phyloP scores from a whole-genome alignment of 2,797 vertebrate genomes.

The Crypturellus tataupa region DNA sequence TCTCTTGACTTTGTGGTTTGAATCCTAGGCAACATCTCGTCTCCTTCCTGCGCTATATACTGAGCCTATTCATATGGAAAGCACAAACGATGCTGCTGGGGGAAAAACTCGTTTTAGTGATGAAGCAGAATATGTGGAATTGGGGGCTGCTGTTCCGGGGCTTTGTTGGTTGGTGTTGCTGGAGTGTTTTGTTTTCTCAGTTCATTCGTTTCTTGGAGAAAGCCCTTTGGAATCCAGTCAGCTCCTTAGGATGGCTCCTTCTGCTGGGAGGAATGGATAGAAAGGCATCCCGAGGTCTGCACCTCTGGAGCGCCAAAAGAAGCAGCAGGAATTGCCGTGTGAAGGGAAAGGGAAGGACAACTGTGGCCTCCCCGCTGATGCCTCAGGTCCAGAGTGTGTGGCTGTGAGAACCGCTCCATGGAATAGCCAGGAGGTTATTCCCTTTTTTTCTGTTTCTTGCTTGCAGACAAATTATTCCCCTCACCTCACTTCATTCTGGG shows the following conservation, averaged over 20 bases:
- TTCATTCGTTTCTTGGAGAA: neutral
- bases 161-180: neutral
- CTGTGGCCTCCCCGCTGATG: neutral
- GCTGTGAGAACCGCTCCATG: slow-evolving; percentile 24
- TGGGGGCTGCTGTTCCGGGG: neutral
- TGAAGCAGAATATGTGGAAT: slow-evolving; percentile 4
- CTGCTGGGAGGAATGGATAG: neutral
- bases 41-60: neutral
- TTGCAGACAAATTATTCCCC: slow-evolving; percentile 37
- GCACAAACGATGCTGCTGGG: slow-evolving; percentile 2
- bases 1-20: slow-evolving; percentile 53
- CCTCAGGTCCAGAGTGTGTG: neutral
- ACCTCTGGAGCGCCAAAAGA: neutral
- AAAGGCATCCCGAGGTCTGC: neutral
- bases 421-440: neutral
- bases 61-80: neutral
- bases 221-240: neutral
- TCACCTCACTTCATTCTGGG: slow-evolving; percentile 38
- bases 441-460: neutral
- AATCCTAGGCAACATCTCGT: slow-evolving; percentile 32
- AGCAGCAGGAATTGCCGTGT: neutral
- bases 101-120: neutral
- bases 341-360: neutral
- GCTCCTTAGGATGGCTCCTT: neutral
- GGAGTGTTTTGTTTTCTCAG: neutral